Base-by-base conservation (phyloP, 2,888 invertebrate genomes). In the Aphodius granarius region DNA sequence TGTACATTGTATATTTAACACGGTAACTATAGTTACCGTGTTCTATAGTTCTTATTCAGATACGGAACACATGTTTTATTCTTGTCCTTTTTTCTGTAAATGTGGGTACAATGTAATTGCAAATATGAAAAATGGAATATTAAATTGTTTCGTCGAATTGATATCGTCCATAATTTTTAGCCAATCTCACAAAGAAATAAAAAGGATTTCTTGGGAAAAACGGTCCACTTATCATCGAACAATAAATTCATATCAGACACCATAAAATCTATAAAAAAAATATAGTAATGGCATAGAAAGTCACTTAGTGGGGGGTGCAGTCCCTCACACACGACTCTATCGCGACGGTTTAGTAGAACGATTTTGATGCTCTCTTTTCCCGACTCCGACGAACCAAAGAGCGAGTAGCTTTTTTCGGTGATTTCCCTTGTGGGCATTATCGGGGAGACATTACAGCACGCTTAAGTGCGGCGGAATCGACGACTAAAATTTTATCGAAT, bases 281-380 rank as follows among this genome's bases (percentile, higher is more conserved):
- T 68, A 68, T 68, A 68, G 68, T 68, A 68, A 68, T 68, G 68
- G 22, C 68, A 68, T 20, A 68, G 68, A 68, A 68, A 68, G 22
- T 20, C 68, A 68, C 68, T 68, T 68, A 68, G 21, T 22, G 68
- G 68, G 19, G 68, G 68, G 68, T 68, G 68, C 68, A 68, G 21
- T 68, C 68, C 20, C 22, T 68, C 68, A 68, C 68, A 68, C 21
- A 68, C 22, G 22, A 68, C 21, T 68, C 22, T 21, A 9, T 68
- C 68, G n/a, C 20, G 68, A 20, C 19, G 68, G 68, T 68, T 68
- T 68, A 22, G 68, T 21, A 68, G 68, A 68, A 19, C 22, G 68
- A 43, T 43, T 43, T 43, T 43, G 43, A 43, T 43, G 43, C 43
- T 43, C 43, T 22, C 68, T 68, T 22, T 22, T 20, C 21, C 68